Evolutionary conservation across 2,888 invertebrate species (phyloP).

Genomic region (Pachymerium ferrugineum): DNA sequence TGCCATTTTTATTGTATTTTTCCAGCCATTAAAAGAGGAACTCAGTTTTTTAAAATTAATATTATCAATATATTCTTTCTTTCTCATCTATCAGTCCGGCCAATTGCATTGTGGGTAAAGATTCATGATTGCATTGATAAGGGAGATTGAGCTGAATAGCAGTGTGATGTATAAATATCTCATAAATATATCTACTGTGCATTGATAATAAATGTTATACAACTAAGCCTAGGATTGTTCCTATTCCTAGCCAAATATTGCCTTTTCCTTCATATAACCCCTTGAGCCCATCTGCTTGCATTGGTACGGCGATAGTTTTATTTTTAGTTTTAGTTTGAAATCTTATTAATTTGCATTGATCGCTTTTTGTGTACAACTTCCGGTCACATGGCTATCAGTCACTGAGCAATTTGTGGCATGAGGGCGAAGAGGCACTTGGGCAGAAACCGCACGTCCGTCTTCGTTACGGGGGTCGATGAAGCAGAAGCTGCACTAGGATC

Average conservation of each 20-base stretch:
- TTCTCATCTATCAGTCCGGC: neutral
- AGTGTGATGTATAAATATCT: conserved; percentile 19
- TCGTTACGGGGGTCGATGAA: neutral
- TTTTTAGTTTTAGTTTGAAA: neutral
- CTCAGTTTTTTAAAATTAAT: neutral
- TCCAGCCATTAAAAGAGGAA: conserved; percentile 13
- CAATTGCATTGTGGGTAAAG: conserved; percentile 18
- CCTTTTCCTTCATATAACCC: neutral
- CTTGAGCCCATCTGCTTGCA: conserved; percentile 25
- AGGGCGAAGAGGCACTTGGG: conserved; percentile 24
- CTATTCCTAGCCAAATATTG: neutral
- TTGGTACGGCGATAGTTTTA: neutral
- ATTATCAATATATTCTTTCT: neutral
- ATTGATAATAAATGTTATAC: conserved; percentile 9
- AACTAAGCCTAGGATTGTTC: neutral
- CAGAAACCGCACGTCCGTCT: neutral
- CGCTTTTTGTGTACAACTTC: too few species aligned
- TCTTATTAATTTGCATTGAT: neutral
- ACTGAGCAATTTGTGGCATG: neutral
- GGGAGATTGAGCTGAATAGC: neutral
- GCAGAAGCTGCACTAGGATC: conserved; percentile 1
- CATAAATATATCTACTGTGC: conserved; percentile 25
- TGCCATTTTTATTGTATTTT: neutral
- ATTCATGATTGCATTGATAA: neutral
- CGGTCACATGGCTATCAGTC: too few species aligned